Conservation (phyloP, 2,888 invertebrate species). For the Autographa pulchrina region DNA sequence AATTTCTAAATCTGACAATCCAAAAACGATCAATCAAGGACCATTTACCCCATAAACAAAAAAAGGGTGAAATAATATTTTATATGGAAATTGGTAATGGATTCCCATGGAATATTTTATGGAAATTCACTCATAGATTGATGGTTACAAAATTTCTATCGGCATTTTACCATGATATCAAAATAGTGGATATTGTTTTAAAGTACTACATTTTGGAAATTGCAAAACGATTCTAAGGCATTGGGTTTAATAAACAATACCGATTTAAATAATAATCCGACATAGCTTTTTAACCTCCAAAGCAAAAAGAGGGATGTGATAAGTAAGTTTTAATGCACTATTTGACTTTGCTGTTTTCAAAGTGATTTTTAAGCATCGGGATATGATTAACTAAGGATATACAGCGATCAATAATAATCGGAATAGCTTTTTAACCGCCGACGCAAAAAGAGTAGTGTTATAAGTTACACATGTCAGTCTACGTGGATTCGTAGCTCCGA, state of each 20-base stretch:
- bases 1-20: neutral
- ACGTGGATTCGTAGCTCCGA: too few species aligned
- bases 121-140: neutral
- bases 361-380: too few species aligned
- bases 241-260: too few species aligned
- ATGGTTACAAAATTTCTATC: neutral
- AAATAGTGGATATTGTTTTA: neutral
- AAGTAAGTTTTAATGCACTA: too few species aligned
- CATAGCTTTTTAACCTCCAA: neutral
- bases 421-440: neutral
- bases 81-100: neutral
- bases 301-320: too few species aligned
- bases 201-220: neutral
- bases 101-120: conserved; percentile 5
- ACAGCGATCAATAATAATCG: neutral
- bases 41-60: neutral
- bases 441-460: too few species aligned
- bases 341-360: too few species aligned
- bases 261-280: neutral
- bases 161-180: neutral
- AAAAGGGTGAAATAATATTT: neutral
- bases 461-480: too few species aligned
- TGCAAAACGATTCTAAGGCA: too few species aligned
- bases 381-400: too few species aligned
- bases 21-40: neutral